phyloP scores from a whole-genome alignment of 2,888 invertebrate genomes.

The Lamproptera curius region DNA sequence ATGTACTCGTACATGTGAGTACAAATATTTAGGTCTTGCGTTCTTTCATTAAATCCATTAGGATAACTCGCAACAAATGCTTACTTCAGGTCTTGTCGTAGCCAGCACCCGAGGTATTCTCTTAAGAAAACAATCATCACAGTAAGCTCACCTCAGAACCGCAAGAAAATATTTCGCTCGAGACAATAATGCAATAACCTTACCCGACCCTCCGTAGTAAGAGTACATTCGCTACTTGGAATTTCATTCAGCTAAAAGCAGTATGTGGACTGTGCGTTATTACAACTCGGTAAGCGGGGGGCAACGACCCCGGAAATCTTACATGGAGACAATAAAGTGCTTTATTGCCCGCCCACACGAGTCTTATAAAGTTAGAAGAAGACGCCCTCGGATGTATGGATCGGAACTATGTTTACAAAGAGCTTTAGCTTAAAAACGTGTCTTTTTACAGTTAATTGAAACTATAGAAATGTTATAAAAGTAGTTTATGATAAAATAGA shows the following conservation, averaged over 20 bases:
- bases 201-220: constrained; percentile 7
- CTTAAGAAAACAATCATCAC: constrained; percentile 1
- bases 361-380: neutral
- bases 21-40: no score
- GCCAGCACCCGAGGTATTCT: neutral
- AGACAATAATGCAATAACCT: constrained; percentile 23
- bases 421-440: no score
- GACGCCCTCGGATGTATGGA: neutral
- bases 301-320: constrained; percentile 27
- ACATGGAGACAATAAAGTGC: constrained; percentile 15
- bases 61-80: no score
- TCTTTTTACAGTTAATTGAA: no score
- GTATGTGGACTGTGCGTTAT: constrained; percentile 25
- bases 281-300: constrained; percentile 24
- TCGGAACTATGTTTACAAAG: no score
- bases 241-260: constrained; percentile 41
- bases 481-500: no score
- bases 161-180: constrained; percentile 21
- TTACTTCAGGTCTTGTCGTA: neutral
- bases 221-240: constrained; percentile 24
- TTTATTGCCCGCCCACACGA: neutral
- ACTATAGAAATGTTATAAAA: no score
- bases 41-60: no score
- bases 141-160: constrained; percentile 3
- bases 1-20: no score